Conservation (phyloP, 2,113 vertebrate genomes). For the Corvus moneduloides region DNA sequence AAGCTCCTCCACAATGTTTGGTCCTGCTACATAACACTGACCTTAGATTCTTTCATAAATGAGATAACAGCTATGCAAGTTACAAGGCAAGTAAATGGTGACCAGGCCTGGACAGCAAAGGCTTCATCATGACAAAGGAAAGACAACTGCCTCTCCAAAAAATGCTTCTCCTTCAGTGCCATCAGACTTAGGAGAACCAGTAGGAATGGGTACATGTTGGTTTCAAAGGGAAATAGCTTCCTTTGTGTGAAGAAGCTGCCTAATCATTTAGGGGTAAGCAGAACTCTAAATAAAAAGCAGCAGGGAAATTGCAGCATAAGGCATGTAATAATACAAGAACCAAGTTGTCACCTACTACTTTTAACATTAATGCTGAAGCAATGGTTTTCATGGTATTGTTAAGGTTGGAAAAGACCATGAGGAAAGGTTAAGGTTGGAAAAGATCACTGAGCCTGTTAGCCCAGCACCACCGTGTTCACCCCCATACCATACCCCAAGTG, state of each 20-base stretch:
- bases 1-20: background rate
- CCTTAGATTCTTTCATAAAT: background rate
- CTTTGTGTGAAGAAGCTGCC: background rate
- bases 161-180: background rate
- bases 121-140: background rate
- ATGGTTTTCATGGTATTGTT: background rate
- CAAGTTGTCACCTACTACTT: background rate
- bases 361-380: background rate
- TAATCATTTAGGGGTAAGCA: background rate
- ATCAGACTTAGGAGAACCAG: background rate
- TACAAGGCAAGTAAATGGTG: background rate
- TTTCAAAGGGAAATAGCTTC: background rate
- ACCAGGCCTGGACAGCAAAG: background rate
- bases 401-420: background rate
- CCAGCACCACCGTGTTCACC: background rate
- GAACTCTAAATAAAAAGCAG: background rate
- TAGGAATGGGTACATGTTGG: background rate
- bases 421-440: background rate
- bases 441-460: background rate
- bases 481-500: background rate
- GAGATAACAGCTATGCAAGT: background rate
- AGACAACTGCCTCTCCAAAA: background rate
- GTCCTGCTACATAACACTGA: background rate
- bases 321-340: background rate
- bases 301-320: background rate